Evolutionary conservation across 1,140 invertebrate species (phyloP).

Genomic region (Psix sp.): DNA sequence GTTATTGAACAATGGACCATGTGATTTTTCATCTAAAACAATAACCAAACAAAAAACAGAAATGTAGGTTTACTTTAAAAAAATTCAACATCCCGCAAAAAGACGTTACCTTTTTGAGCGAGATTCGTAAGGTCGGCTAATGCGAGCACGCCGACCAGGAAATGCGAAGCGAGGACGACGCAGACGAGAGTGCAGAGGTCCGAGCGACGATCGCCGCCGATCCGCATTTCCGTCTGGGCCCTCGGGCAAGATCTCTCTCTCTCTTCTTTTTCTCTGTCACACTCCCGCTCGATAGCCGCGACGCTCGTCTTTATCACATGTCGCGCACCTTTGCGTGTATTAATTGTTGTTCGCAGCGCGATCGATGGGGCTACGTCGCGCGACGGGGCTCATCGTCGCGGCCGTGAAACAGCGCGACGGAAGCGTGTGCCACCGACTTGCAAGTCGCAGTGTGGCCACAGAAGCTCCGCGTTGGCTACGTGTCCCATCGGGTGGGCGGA

Average conservation of each 20-base stretch:
- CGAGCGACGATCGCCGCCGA: constrained; percentile 16
- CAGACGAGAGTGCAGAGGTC: constrained; percentile 26
- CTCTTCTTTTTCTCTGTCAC: constrained; percentile 7
- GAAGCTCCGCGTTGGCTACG: constrained; percentile 10
- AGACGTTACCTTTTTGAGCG: constrained; percentile 15
- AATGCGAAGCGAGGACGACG: constrained; percentile 13
- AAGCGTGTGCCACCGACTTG: constrained; percentile 52
- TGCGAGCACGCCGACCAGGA: constrained; percentile 19
- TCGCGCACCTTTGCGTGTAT: constrained; percentile 28
- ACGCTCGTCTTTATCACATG: constrained; percentile 33
- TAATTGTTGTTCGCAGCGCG: constrained; percentile 22
- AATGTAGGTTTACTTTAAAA: too few species aligned
- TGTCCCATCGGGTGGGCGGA: constrained; percentile 15
- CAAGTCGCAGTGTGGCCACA: constrained; percentile 37
- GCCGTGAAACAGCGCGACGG: constrained; percentile 53
- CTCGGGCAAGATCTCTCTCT: constrained; percentile 9
- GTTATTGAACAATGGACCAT: too few species aligned
- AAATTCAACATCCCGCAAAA: not conserved
- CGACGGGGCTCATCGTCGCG: constrained; percentile 39
- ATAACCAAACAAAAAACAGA: too few species aligned
- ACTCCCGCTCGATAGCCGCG: constrained; percentile 39
- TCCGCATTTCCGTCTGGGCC: constrained; percentile 28
- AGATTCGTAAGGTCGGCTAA: constrained; percentile 28
- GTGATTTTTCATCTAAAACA: too few species aligned
- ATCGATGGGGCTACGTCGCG: constrained; percentile 38